Base-by-base conservation (phyloP, 2,888 invertebrate species). In the Agrotis segetum region DNA sequence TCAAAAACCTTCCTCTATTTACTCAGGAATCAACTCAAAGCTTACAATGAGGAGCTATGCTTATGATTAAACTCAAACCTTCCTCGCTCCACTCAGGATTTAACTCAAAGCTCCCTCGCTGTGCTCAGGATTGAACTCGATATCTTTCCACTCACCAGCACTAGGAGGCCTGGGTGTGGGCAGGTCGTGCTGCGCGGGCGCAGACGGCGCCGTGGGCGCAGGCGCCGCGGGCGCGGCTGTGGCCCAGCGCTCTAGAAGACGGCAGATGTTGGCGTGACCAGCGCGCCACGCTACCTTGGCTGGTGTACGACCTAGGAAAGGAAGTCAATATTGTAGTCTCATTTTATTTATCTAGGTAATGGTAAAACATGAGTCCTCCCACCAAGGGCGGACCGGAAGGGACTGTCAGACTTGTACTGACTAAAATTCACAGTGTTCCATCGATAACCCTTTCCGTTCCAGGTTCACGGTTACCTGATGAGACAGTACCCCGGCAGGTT, bases 241-340 rank as follows among this genome's bases (percentile, higher is more conserved):
- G 24, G 96, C 92, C 93, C 97, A 97, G 58, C 98, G 97, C 92
- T 98, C 98, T 85, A 98, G 96, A 87, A 98, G 96, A 82, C 98
- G 97, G 71, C 98, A 98, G 79, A 99, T 98, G 84, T 97, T 98
- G 73, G 97, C 97, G 93, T 99, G 99, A 0, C 99, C 99, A 1
- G 99, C 98, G 85, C 99, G 98, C 83, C 98, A 97, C 4, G 99
- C 99, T 29, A 99, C 98, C 87, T 99, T 97, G 17, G 98, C 97
- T 0, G 98, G 98, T 55, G 98, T 98, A 24, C 98, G 97, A 24
- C 96, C 96, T 95, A 80, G 4, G 14, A 2, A 3, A 4, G 0
- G 1, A 16, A n/a, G 5, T 5, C 9, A 17, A 53, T 24, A 0
- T 24, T 16, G 16, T 24, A 24, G 3, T 21, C 52, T 52, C 2